Conservation (phyloP, 2,888 invertebrate species). For the Lasioglossum leucozonium region DNA sequence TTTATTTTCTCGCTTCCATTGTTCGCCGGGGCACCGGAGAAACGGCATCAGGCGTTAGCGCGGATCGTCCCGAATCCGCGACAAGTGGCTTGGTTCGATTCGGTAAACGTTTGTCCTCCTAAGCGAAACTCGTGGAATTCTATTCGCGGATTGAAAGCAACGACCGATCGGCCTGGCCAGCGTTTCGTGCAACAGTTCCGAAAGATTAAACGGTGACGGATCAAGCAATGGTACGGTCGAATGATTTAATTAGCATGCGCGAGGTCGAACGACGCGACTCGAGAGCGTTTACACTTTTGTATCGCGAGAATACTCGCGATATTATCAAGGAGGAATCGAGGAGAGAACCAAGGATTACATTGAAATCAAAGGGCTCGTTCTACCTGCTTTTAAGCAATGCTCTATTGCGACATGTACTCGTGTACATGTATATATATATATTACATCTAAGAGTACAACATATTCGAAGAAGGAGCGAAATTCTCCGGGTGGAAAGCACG, state of each 20-base stretch:
- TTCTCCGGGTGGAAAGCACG: background rate
- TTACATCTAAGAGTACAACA: background rate
- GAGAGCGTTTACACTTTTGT: slow-evolving; percentile 20
- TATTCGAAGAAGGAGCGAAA: background rate
- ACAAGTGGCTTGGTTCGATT: slow-evolving; percentile 25
- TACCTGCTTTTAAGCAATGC: slow-evolving; percentile 30
- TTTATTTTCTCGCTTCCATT: background rate
- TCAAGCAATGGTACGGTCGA: slow-evolving; percentile 22
- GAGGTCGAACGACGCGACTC: slow-evolving; percentile 19
- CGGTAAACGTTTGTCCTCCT: slow-evolving; percentile 18
- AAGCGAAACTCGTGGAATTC: slow-evolving; percentile 40
- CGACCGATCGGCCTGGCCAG: background rate
- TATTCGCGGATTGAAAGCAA: slow-evolving; percentile 23
- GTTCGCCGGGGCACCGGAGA: background rate
- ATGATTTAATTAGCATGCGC: slow-evolving; percentile 31
- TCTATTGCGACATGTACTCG: background rate
- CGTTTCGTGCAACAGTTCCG: slow-evolving; percentile 38
- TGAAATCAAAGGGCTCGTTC: slow-evolving; percentile 20
- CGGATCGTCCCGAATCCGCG: slow-evolving; percentile 14
- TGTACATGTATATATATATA: background rate
- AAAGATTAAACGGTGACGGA: slow-evolving; percentile 36
- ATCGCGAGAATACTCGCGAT: slow-evolving; percentile 26
- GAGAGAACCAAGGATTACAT: background rate
- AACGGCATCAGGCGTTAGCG: background rate
- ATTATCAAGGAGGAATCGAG: background rate